phyloP scores from a whole-genome alignment of 2,113 vertebrate genomes.

The Siniperca chuatsi region DNA sequence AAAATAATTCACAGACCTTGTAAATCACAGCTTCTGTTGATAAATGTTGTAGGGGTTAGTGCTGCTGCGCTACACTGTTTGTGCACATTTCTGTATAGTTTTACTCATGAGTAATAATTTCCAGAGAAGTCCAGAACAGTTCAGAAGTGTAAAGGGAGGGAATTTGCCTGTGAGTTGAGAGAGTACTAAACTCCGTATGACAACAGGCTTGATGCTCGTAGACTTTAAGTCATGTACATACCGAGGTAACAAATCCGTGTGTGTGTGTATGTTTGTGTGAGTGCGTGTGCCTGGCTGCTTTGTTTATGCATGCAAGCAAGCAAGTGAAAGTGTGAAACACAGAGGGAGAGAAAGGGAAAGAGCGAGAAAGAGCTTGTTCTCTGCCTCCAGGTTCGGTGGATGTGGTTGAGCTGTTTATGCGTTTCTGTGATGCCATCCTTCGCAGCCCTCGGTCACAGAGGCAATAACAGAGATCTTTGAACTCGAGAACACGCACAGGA shows the following conservation, averaged over 20 bases:
- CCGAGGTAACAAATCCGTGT: slow-evolving; percentile 44
- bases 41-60: slow-evolving; percentile 57
- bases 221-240: slow-evolving; percentile 73
- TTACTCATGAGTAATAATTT: slow-evolving; percentile 73
- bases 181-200: slow-evolving; percentile 57
- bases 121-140: slow-evolving; percentile 65
- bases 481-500: slow-evolving; percentile 68
- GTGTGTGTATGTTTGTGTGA: slow-evolving; percentile 18
- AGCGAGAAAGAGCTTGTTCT: slow-evolving; percentile 67
- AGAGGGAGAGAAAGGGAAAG: slow-evolving; percentile 63
- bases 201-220: slow-evolving; percentile 52
- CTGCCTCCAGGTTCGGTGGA: slow-evolving; percentile 46
- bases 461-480: slow-evolving; percentile 66
- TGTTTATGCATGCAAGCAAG: slow-evolving; percentile 60
- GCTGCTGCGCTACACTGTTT: slow-evolving; percentile 55
- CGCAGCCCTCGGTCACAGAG: slow-evolving; percentile 64
- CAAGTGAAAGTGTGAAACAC: slow-evolving; percentile 61
- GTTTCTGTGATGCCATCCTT: slow-evolving; percentile 74
- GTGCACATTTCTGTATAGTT: slow-evolving; percentile 68
- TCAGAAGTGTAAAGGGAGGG: slow-evolving; percentile 64
- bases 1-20: slow-evolving; percentile 38
- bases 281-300: slow-evolving; percentile 34
- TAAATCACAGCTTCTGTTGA: slow-evolving; percentile 56
- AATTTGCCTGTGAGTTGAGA: slow-evolving; percentile 57
- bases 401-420: slow-evolving; percentile 71